phyloP scores from a whole-genome alignment of 2,888 invertebrate genomes.

The Dendrolimus houi region DNA sequence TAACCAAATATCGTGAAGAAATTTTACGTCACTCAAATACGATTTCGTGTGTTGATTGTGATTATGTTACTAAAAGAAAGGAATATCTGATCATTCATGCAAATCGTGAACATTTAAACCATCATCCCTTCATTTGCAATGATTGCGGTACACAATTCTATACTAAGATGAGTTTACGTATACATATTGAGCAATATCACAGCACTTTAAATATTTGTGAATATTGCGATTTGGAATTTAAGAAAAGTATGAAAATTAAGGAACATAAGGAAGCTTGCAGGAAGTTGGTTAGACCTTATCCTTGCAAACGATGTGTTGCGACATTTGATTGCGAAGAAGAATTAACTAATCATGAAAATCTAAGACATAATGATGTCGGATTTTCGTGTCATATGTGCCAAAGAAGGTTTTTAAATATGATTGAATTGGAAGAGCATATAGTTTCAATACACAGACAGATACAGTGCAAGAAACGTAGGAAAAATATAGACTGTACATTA shows the following conservation, averaged over 20 bases:
- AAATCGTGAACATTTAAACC: slow-evolving; percentile 42
- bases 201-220: slow-evolving; percentile 28
- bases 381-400: slow-evolving; percentile 34
- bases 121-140: slow-evolving; percentile 41
- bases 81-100: slow-evolving; percentile 38
- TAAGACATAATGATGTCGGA: slow-evolving; percentile 27
- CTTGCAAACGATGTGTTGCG: slow-evolving; percentile 30
- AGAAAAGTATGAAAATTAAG: slow-evolving; percentile 19
- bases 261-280: slow-evolving; percentile 31
- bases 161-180: slow-evolving; percentile 34
- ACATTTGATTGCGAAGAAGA: slow-evolving; percentile 31
- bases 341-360: slow-evolving; percentile 23
- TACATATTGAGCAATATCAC: slow-evolving; percentile 38
- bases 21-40: slow-evolving; percentile 24
- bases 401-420: slow-evolving; percentile 26
- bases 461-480: slow-evolving; percentile 35
- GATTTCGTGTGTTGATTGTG: slow-evolving; percentile 39
- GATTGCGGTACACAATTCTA: slow-evolving; percentile 42
- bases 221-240: slow-evolving; percentile 36
- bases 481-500: slow-evolving; percentile 36
- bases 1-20: slow-evolving; percentile 38
- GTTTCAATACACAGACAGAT: slow-evolving; percentile 34
- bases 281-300: slow-evolving; percentile 16
- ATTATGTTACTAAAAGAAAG: slow-evolving; percentile 37
- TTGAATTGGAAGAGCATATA: slow-evolving; percentile 32